Percentiles rank a stretch among this genome's conserved stretches.
These are phyloP conservation scores for Erannis defoliaria DNA, from an alignment of 2,888 invertebrate genomes.

Conservation along the genomic window DNA sequence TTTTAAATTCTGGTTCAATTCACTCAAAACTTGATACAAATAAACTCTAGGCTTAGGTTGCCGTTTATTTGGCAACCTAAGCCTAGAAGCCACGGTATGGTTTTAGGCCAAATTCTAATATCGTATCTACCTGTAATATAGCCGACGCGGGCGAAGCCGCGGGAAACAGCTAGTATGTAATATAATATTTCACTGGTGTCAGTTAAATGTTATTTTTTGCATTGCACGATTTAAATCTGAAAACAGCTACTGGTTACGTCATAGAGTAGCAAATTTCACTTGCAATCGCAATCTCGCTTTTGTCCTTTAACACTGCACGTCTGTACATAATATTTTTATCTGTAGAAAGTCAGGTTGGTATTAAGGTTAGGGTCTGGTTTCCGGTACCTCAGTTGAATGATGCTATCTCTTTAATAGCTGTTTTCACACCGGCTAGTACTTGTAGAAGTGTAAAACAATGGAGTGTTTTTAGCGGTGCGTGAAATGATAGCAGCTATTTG, in stretches of 20 bases:
- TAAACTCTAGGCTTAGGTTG: too few relatives aligned
- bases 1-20: too few relatives aligned
- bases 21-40: too few relatives aligned
- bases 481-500: slow-evolving; percentile 11
- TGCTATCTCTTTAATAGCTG: slow-evolving; percentile 43
- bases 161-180: too few relatives aligned
- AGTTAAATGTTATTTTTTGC: neutral
- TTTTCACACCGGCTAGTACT: slow-evolving; percentile 41
- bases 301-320: slow-evolving; percentile 63
- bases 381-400: slow-evolving; percentile 28
- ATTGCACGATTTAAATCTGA: slow-evolving; percentile 13
- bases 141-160: too few relatives aligned
- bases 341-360: slow-evolving; percentile 64
- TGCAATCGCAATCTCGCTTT: slow-evolving; percentile 50
- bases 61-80: too few relatives aligned
- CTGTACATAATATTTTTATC: slow-evolving; percentile 65
- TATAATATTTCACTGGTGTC: neutral
- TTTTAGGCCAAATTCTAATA: too few relatives aligned
- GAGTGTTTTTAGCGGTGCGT: slow-evolving; percentile 16
- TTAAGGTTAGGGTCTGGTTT: slow-evolving; percentile 53
- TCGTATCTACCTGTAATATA: too few relatives aligned
- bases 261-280: slow-evolving; percentile 57
- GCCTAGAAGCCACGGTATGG: too few relatives aligned
- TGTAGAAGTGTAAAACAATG: slow-evolving; percentile 24
- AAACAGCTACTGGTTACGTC: slow-evolving; percentile 38